phyloP scores from a whole-genome alignment of 2,113 vertebrate species.

The Polypterus bichir region DNA sequence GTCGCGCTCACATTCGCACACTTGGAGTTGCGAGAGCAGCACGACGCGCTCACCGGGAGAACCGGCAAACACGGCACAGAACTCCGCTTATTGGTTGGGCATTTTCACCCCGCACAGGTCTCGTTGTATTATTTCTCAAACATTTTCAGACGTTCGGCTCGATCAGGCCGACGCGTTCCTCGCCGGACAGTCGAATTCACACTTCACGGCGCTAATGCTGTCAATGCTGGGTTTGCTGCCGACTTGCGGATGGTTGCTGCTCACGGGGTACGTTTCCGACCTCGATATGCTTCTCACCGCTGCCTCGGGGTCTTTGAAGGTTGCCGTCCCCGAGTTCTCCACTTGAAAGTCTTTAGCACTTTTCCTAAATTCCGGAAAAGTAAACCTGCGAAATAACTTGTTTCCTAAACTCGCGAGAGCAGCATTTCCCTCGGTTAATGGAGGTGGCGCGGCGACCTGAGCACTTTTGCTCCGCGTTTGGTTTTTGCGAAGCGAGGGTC shows the following conservation, averaged over 20 bases:
- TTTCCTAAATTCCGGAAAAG: slow-evolving; percentile 42
- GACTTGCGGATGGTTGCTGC: slow-evolving; percentile 33
- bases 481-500: slow-evolving; percentile 25
- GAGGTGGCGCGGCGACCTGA: slow-evolving; percentile 1
- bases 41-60: too few relatives aligned
- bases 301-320: background rate
- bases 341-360: slow-evolving; percentile 9
- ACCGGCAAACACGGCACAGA: too few relatives aligned
- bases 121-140: background rate
- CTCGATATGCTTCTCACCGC: slow-evolving; percentile 23
- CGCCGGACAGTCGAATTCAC: slow-evolving; percentile 46
- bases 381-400: slow-evolving; percentile 42
- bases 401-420: slow-evolving; percentile 33
- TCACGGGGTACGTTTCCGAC: slow-evolving; percentile 43
- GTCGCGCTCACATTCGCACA: too few relatives aligned
- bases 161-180: too few relatives aligned
- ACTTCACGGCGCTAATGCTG: slow-evolving; percentile 54
- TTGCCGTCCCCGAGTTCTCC: background rate
- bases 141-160: background rate
- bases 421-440: background rate
- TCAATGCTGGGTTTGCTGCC: slow-evolving; percentile 46
- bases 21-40: too few relatives aligned
- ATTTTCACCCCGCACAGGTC: background rate
- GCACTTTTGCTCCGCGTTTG: slow-evolving; percentile 16
- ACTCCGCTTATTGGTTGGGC: too few relatives aligned